Evolutionary conservation across 2,888 invertebrate genomes (phyloP).

Genomic region (Ophion slaviceki): DNA sequence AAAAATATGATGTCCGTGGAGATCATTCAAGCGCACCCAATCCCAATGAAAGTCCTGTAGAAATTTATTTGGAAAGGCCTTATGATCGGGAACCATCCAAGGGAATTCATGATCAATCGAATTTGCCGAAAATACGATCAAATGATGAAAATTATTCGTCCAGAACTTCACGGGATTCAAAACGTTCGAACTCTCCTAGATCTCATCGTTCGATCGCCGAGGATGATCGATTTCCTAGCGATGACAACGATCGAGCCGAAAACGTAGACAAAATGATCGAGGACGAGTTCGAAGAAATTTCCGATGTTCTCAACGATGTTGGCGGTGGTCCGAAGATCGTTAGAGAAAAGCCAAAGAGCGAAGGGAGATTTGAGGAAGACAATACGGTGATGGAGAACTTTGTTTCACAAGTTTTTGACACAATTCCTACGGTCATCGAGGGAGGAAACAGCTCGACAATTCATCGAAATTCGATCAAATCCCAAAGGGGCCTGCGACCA

Average conservation of each 20-base stretch:
- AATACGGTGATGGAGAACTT: constrained; percentile 48
- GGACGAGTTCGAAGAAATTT: constrained; percentile 72
- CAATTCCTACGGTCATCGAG: constrained; percentile 9
- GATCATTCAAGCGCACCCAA: constrained; percentile 44
- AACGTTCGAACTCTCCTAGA: constrained; percentile 26
- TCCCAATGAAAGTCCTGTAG: constrained; percentile 24
- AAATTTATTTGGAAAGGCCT: constrained; percentile 36
- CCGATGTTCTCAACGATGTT: constrained; percentile 69
- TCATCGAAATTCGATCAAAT: not conserved
- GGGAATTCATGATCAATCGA: constrained; percentile 1
- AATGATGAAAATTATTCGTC: not conserved
- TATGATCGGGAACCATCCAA: constrained; percentile 20
- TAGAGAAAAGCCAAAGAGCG: constrained; percentile 32
- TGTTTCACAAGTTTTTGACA: constrained; percentile 31
- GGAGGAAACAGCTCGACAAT: not conserved
- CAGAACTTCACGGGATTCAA: constrained; percentile 10
- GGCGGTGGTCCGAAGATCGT: constrained; percentile 40
- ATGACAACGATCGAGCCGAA: constrained; percentile 50
- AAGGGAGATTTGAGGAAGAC: constrained; percentile 50
- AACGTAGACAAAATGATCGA: constrained; percentile 72
- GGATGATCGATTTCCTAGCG: constrained; percentile 39
- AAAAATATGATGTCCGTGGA: constrained; percentile 39
- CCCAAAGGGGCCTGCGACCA: not conserved
- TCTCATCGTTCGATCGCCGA: constrained; percentile 62
- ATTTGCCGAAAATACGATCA: constrained; percentile 1